phyloP scores from a whole-genome alignment of 1,140 invertebrate genomes.

The Xylocopa sonorina region DNA sequence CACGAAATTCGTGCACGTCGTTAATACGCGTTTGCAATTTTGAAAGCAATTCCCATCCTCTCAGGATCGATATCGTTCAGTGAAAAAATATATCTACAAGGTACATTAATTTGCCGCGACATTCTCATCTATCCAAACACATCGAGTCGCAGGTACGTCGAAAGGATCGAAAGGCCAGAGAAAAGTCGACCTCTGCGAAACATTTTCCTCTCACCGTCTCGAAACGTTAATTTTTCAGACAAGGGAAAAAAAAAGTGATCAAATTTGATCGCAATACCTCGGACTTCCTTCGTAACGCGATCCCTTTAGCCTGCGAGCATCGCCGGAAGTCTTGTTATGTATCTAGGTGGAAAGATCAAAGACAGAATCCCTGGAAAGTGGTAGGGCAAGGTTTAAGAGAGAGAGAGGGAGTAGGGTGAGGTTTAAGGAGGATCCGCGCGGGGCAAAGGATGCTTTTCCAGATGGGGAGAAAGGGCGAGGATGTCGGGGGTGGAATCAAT shows the following conservation, averaged over 20 bases:
- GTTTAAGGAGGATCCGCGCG: conserved; percentile 49
- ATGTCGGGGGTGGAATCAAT: conserved; percentile 66
- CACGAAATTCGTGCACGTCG: too few species aligned
- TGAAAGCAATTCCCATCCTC: too few species aligned
- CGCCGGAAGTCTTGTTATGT: conserved; percentile 43
- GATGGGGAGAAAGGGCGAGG: conserved; percentile 46
- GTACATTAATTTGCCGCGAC: too few species aligned
- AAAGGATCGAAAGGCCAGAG: too few species aligned
- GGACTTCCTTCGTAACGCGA: neutral
- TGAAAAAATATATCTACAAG: too few species aligned
- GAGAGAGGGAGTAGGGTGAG: neutral
- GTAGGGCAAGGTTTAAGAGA: neutral
- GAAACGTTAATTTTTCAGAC: neutral
- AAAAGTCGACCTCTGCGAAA: neutral
- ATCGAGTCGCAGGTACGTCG: too few species aligned
- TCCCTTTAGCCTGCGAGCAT: conserved; percentile 36
- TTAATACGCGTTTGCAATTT: too few species aligned
- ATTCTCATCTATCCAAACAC: too few species aligned
- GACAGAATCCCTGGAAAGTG: conserved; percentile 24
- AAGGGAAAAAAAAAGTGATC: neutral
- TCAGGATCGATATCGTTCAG: too few species aligned
- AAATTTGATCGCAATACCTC: neutral
- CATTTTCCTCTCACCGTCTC: neutral
- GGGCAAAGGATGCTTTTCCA: conserved; percentile 54
- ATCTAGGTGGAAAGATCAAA: conserved; percentile 55